Evolutionary conservation across 1,140 invertebrate genomes (phyloP), one percentile per base, ranked within the genome.

Genomic region (Dendroctonus ponderosae): DNA sequence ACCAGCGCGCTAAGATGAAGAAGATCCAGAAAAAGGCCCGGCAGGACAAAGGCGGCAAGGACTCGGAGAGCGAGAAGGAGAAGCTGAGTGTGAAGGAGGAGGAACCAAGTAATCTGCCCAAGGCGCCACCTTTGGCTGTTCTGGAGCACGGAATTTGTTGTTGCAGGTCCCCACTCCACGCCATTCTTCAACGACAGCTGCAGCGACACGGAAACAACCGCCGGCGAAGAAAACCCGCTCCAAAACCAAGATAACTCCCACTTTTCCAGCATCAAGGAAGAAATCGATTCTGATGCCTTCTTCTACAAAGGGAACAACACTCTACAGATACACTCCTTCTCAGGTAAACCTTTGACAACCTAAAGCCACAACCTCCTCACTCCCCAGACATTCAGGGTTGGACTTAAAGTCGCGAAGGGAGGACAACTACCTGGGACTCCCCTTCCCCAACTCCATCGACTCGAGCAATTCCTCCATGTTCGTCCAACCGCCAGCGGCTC

Each of bases 1-100:
- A 91, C 77, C 89, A 91, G 75, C 76, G 90, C 48, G 89, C 89
- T 9, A 91, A 91, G 79, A 87, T 90, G 78, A 87, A 87, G 75
- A 87, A 87, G 68, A 86, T 86, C 59, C 85, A 85, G 72, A 83
- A 83, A 75, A 84, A 83, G 71, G 81, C 80, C 12, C 78, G 79
- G 54, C 79, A 81, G 66, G 83, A 83, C 26, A 79, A 80, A 62
- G 81, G 79, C 42, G 76, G 76, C 38, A 79, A 80, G 50, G 82
- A 83, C 51, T 64, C 75, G 6, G 80, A 82, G 54, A 72, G 65
- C 50, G 80, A 82, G 39, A 82, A 82, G 65, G 81, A 80, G 40
- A 79, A 79, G 62, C 69, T 78, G 3, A 83, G 80, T 73, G 81
- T 84, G 40, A 84, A 85, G 74, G 83, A 85, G 70, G 84, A 85